phyloP scores from a whole-genome alignment of 2,797 vertebrate species.

The Rhinella marina region DNA sequence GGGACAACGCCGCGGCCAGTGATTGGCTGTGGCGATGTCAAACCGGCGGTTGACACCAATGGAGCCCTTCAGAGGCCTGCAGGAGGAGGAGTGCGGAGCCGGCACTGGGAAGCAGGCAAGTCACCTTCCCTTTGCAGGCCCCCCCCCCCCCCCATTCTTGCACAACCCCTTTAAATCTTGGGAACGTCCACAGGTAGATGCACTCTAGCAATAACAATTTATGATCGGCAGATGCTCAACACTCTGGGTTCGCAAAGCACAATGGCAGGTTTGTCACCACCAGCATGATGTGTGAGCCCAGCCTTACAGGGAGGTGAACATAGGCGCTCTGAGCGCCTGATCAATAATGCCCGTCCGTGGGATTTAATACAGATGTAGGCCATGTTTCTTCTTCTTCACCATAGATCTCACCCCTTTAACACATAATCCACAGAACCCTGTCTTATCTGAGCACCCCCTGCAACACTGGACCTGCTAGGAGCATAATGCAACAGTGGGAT shows the following conservation, averaged over 20 bases:
- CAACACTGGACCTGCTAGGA: conserved; percentile 2
- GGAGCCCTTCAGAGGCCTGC: too few relatives aligned
- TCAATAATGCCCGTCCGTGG: background rate
- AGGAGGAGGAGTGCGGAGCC: too few relatives aligned
- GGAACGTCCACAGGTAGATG: background rate
- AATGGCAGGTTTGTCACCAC: background rate
- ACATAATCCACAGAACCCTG: too few relatives aligned
- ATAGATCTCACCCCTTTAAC: background rate
- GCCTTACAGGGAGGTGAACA: background rate
- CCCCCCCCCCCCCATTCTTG: too few relatives aligned
- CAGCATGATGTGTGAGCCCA: background rate
- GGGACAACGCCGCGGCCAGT: too few relatives aligned
- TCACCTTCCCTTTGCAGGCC: too few relatives aligned
- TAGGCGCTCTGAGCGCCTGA: background rate
- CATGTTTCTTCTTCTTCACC: background rate
- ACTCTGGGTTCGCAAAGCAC: background rate
- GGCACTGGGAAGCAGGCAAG: too few relatives aligned
- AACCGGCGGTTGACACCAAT: too few relatives aligned
- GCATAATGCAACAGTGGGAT: background rate
- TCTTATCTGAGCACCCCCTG: background rate
- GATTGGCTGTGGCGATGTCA: too few relatives aligned
- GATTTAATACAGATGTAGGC: background rate
- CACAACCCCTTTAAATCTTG: background rate
- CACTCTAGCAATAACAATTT: background rate
- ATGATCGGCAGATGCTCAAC: background rate